Base-by-base conservation (phyloP, 2,797 vertebrate species). In the Periophthalmus magnuspinnatus region DNA sequence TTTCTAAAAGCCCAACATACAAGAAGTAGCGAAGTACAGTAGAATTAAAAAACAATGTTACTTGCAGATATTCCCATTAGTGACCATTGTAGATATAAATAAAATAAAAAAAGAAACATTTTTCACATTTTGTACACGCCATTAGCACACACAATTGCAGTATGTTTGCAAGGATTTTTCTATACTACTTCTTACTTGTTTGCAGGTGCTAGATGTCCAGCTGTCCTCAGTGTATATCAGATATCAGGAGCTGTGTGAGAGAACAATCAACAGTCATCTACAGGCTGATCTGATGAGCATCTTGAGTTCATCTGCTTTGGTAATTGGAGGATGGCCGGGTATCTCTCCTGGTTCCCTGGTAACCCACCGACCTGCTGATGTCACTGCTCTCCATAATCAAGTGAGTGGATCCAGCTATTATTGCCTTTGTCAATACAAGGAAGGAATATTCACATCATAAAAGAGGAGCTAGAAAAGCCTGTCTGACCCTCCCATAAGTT, bases 291-390 rank as follows among this genome's bases (percentile, higher is more conserved):
- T 81, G 65, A 38, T 59, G 59, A 65, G 80, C 61, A 77, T 36
- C 57, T 57, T 60, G 57, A n/a, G 58, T 52, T 52, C 56, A 73
- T 70, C 56, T 28, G 48, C 72, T 63, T 56, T 84, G 81, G 63
- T 89, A 90, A 92, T 87, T 90, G 84, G 88, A 83, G 84, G 88
- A 82, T 75, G 83, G 81, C 73, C 55, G 65, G 48, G 80, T 67
- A 74, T 63, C 77, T 84, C 80, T 82, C 71, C 74, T 50, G 77
- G 92, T 94, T 75, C 88, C 92, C 86, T 88, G 88, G 91, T 86
- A 86, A 93, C 91, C 72, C 84, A 64, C 64, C 22, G 24, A 78
- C 68, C 76, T 71, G 71, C 74, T 92, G 91, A 93, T 88, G 89
- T 92, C 91, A 92, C 81, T 14, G 77, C 77, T 73, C 76, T 76